Conservation (phyloP, 1,140 invertebrate genomes). For the Drosophila carrolli region DNA sequence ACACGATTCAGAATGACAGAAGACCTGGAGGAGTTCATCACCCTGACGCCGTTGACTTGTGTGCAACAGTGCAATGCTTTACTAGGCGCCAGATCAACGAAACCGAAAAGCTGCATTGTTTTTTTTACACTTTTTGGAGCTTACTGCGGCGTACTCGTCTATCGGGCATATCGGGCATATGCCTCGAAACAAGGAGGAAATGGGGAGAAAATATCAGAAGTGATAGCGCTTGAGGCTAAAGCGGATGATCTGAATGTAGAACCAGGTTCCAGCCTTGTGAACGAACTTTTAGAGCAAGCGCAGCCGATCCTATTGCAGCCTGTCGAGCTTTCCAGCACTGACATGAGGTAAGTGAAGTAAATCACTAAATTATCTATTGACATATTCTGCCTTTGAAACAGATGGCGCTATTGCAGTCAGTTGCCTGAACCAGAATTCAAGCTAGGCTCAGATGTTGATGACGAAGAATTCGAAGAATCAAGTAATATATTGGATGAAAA, state of each 20-base stretch:
- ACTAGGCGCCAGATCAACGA: neutral
- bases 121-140: constrained; percentile 27
- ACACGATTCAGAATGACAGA: constrained; percentile 10
- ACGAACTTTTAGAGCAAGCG: neutral
- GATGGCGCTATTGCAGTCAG: constrained; percentile 27
- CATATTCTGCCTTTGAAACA: neutral
- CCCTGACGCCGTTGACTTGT: constrained; percentile 38
- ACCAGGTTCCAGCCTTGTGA: neutral
- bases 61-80: constrained; percentile 26
- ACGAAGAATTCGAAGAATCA: neutral
- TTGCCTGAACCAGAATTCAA: neutral
- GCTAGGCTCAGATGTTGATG: neutral
- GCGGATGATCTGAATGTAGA: neutral
- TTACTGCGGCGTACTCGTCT: constrained; percentile 27
- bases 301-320: constrained; percentile 19
- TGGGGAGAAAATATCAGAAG: neutral
- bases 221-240: neutral
- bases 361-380: neutral
- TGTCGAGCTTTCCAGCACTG: constrained; percentile 7
- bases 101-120: constrained; percentile 8
- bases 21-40: constrained; percentile 31
- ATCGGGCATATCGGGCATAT: constrained; percentile 17
- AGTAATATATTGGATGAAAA: neutral
- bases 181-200: neutral
- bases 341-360: constrained; percentile 6